Conservation (phyloP, 2,113 vertebrate genomes). For the Pangasianodon hypophthalmus region DNA sequence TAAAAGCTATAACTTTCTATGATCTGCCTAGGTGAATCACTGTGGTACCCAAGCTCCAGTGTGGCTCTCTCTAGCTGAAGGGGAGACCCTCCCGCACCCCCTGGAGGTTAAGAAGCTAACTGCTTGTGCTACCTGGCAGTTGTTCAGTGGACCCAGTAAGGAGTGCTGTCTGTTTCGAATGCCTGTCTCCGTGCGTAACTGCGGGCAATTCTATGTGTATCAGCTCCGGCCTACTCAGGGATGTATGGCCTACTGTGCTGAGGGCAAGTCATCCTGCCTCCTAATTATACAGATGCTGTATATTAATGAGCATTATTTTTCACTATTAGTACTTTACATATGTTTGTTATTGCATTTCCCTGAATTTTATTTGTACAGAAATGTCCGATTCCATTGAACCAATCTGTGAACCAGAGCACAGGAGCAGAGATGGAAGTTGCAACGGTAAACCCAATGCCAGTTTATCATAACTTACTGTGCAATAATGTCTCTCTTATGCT, state of each 20-base stretch:
- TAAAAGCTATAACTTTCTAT: background rate
- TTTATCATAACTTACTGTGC: background rate
- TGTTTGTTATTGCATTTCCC: background rate
- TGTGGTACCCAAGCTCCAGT: slow-evolving; percentile 90
- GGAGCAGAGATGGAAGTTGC: slow-evolving; percentile 66
- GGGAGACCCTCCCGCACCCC: slow-evolving; percentile 78
- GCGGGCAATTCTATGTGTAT: slow-evolving; percentile 85
- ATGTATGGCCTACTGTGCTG: slow-evolving; percentile 90
- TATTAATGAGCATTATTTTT: background rate
- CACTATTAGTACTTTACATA: background rate
- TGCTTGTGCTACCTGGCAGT: slow-evolving; percentile 88
- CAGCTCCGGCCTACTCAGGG: slow-evolving; percentile 88
- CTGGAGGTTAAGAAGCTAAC: slow-evolving; percentile 81
- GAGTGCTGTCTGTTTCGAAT: slow-evolving; percentile 90
- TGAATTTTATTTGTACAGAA: slow-evolving; percentile 64
- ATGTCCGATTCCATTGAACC: slow-evolving; percentile 63
- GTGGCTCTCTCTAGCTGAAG: slow-evolving; percentile 82
- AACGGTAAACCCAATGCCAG: slow-evolving; percentile 63
- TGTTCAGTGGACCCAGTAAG: slow-evolving; percentile 74
- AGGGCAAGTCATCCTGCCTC: slow-evolving; percentile 72
- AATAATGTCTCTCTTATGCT: background rate
- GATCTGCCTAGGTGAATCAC: slow-evolving; percentile 79
- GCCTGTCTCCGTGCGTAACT: slow-evolving; percentile 86
- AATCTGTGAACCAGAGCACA: slow-evolving; percentile 67
- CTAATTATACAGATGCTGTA: background rate